Conservation (phyloP, 2,888 invertebrate genomes). For the Orchesella flavescens region DNA sequence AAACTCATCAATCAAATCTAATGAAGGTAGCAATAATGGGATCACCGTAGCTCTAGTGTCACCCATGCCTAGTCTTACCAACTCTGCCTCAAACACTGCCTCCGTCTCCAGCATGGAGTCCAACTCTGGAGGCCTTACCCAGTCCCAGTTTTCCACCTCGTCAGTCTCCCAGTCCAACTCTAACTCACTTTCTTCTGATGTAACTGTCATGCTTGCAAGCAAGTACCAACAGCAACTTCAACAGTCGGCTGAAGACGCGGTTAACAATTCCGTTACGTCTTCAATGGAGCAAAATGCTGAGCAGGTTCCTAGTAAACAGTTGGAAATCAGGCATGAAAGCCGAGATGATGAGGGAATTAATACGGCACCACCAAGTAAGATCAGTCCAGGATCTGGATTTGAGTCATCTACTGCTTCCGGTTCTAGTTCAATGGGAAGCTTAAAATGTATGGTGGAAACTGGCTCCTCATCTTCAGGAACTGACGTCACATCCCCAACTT, state of each 20-base stretch:
- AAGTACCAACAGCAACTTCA: slow-evolving; percentile 57
- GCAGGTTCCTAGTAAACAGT: neutral
- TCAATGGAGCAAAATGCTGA: slow-evolving; percentile 25
- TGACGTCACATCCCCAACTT: slow-evolving; percentile 48
- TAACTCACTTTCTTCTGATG: slow-evolving; percentile 82
- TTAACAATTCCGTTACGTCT: neutral
- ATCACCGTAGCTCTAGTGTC: slow-evolving; percentile 80
- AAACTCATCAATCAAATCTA: slow-evolving; percentile 55
- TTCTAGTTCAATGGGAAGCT: slow-evolving; percentile 66
- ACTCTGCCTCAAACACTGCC: slow-evolving; percentile 61
- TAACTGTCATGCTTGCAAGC: slow-evolving; percentile 81
- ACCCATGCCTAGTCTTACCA: slow-evolving; percentile 79
- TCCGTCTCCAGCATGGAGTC: slow-evolving; percentile 69
- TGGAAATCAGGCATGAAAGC: slow-evolving; percentile 2
- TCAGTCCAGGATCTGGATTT: slow-evolving; percentile 56
- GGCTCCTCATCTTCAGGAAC: slow-evolving; percentile 57
- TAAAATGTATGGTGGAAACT: slow-evolving; percentile 49
- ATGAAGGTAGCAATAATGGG: slow-evolving; percentile 42
- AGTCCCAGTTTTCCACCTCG: slow-evolving; percentile 57
- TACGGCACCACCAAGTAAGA: slow-evolving; percentile 28
- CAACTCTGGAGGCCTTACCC: slow-evolving; percentile 39
- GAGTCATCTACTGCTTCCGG: slow-evolving; percentile 53
- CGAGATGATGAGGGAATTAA: neutral
- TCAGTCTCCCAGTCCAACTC: slow-evolving; percentile 73
- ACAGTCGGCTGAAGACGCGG: slow-evolving; percentile 42